A percentile compares a stretch with the other conserved stretches of the same genome.
phyloP scores from a whole-genome alignment of 1,140 invertebrate genomes.

The Galleria mellonella region DNA sequence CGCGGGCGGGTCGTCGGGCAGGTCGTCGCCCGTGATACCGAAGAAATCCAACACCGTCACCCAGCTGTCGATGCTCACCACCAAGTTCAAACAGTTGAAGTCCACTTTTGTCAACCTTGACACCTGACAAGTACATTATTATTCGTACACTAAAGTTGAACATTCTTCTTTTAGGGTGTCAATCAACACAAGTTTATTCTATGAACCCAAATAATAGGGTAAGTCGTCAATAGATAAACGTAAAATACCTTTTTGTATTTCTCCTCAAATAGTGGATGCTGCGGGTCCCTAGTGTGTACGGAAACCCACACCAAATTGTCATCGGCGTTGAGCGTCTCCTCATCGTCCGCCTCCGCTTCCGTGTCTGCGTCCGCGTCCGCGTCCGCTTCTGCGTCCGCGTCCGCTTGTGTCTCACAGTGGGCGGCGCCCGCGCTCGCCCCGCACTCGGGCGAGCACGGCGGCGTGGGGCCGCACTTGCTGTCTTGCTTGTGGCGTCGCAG shows the following conservation, averaged over 20 bases:
- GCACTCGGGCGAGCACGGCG: constrained; percentile 39
- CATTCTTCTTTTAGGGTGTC: neutral
- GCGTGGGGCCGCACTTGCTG: constrained; percentile 38
- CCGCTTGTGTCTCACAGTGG: constrained; percentile 31
- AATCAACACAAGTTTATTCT: too few relatives aligned
- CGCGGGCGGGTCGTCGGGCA: constrained; percentile 13
- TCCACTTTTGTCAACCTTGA: constrained; percentile 79
- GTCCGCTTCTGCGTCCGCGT: neutral
- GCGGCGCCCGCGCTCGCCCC: constrained; percentile 36
- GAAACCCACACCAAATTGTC: constrained; percentile 76
- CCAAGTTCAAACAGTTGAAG: constrained; percentile 93
- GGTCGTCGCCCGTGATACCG: constrained; percentile 77
- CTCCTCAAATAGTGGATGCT: constrained; percentile 46
- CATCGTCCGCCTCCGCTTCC: constrained; percentile 31
- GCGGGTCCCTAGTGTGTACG: constrained; percentile 65
- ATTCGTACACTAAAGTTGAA: neutral
- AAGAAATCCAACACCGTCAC: constrained; percentile 95
- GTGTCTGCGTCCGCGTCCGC: constrained; percentile 2
- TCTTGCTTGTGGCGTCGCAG: constrained; percentile 21
- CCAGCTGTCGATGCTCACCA: constrained; percentile 95
- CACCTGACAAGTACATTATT: constrained; percentile 40
- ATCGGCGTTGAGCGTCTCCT: constrained; percentile 24
- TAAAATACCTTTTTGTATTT: constrained; percentile 39
- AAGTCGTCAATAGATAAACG: neutral
- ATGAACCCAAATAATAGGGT: too few relatives aligned